These are phyloP conservation scores for Trematocara unimaculatum DNA, from an alignment of 2,113 vertebrate genomes.

Conservation along the genomic window DNA sequence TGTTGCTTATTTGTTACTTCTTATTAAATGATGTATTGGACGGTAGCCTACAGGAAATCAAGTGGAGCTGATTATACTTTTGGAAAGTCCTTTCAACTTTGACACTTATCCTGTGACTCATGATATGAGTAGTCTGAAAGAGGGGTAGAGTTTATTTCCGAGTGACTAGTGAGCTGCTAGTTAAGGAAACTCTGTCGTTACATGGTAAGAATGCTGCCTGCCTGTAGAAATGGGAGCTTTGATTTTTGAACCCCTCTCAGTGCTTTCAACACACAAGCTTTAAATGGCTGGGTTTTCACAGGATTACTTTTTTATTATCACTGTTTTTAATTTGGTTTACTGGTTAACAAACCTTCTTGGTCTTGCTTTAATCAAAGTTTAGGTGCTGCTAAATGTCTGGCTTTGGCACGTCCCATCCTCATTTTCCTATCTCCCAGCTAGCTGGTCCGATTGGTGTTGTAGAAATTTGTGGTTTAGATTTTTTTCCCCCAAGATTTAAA, in stretches of 20 bases:
- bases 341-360: not conserved
- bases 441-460: not conserved
- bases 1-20: not conserved
- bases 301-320: not conserved
- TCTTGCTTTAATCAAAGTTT: not conserved
- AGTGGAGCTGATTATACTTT: not conserved
- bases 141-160: not conserved
- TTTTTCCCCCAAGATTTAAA: not conserved
- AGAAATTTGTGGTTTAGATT: not conserved
- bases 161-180: not conserved
- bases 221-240: not conserved
- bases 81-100: not conserved
- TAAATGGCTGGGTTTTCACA: not conserved
- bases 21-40: not conserved
- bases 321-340: not conserved
- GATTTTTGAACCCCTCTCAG: not conserved
- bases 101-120: not conserved
- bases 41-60: not conserved
- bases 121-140: not conserved
- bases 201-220: not conserved
- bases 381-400: not conserved
- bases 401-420: not conserved
- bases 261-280: not conserved
- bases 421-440: not conserved
- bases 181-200: not conserved